Evolutionary conservation across 2,888 invertebrate species (phyloP).

Genomic region (Didymodactylos carnosus): DNA sequence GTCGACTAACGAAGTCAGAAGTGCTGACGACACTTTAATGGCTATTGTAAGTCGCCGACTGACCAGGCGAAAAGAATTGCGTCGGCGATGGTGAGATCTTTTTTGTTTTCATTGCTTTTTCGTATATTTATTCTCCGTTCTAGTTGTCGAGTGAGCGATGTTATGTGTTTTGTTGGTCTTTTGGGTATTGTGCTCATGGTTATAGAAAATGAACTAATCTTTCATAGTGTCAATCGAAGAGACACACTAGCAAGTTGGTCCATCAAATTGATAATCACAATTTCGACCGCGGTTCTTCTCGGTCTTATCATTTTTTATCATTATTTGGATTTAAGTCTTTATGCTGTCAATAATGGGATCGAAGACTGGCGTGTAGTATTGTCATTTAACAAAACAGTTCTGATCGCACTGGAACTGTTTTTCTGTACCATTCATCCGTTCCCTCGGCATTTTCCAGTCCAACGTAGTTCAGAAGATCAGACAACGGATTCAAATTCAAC

Average conservation of each 20-base stretch:
- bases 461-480: too few species aligned
- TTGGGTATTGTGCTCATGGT: conserved; percentile 28
- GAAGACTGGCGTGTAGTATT: conserved; percentile 29
- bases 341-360: conserved; percentile 29
- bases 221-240: conserved; percentile 19
- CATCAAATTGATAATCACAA: conserved; percentile 25
- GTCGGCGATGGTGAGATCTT: conserved; percentile 20
- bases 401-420: conserved; percentile 53
- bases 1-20: not conserved
- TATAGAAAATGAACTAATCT: conserved; percentile 25
- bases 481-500: not conserved
- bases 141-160: conserved; percentile 20
- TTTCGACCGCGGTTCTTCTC: conserved; percentile 25
- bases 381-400: conserved; percentile 20
- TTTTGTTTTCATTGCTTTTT: not conserved
- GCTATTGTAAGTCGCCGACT: conserved; percentile 27
- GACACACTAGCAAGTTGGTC: conserved; percentile 20
- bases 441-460: conserved; percentile 16
- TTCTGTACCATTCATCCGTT: conserved; percentile 29
- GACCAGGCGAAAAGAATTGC: conserved; percentile 27
- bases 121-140: not conserved
- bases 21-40: not conserved
- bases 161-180: conserved; percentile 24
- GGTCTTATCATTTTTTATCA: conserved; percentile 27
- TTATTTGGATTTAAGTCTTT: conserved; percentile 25